phyloP scores from a whole-genome alignment of 2,888 invertebrate genomes.

The Venusia cambrica region DNA sequence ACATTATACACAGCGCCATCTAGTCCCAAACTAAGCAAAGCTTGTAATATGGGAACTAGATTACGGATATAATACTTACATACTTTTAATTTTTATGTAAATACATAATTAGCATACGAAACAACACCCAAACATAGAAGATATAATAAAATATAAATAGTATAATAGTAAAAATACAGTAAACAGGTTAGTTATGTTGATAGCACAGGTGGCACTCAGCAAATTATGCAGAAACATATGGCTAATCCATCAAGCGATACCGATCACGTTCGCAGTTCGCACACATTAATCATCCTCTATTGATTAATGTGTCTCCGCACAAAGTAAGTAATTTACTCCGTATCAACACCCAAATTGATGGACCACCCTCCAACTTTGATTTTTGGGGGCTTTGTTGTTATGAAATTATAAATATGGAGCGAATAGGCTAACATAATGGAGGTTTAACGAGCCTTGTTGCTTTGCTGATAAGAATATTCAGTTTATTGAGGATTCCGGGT shows the following conservation, averaged over 20 bases:
- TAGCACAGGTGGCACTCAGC: constrained; percentile 68
- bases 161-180: constrained; percentile 18
- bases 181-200: constrained; percentile 37
- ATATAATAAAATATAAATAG: constrained; percentile 19
- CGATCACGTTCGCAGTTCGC: constrained; percentile 58
- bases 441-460: no score
- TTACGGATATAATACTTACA: no score
- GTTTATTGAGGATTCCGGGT: no score
- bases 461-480: no score
- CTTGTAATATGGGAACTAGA: no score
- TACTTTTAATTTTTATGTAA: no score
- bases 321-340: constrained; percentile 67
- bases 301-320: constrained; percentile 75
- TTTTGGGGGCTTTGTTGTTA: constrained; percentile 37
- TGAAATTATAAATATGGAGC: constrained; percentile 13
- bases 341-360: constrained; percentile 53
- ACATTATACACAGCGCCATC: no score
- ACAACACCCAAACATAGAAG: no score
- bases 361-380: constrained; percentile 45
- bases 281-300: constrained; percentile 76
- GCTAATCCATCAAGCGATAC: constrained; percentile 78
- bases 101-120: constrained; percentile 19
- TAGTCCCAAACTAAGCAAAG: no score
- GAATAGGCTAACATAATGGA: no score
- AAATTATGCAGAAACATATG: constrained; percentile 77